Evolutionary conservation across 2,888 invertebrate species (phyloP), one percentile per base, ranked within the genome.

Genomic region (Thera britannica): DNA sequence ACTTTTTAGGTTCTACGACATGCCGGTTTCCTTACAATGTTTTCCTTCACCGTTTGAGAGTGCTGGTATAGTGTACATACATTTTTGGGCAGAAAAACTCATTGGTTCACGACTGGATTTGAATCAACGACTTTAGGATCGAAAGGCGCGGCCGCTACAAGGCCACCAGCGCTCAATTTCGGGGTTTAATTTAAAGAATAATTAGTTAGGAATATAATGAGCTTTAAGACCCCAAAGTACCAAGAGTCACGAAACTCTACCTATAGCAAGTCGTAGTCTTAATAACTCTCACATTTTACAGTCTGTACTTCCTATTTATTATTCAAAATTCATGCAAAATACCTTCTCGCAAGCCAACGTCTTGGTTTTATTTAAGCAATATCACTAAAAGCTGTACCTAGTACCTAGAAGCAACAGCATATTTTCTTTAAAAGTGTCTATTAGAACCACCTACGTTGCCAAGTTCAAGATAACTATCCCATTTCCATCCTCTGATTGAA

Each of bases 401-500:
- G 5, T 44, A 23, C 56, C 38, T 9, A 23, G 8, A 57, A 61
- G 57, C 66, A 52, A 49, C 35, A 48, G 23, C 55, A 51, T 71
- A 62, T 71, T 67, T 63, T 62, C 65, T 67, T 57, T 65, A 71
- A 67, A 71, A 65, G 52, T 54, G 63, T 66, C 70, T 58, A 67
- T 67, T 62, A 65, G 12, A 56, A 44, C 64, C 63, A 67, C 64
- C 67, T 70, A 61, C 65, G 65, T 65, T 67, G 67, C 58, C 70
- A 67, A 67, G 60, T 70, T 52, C 23, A 44, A 69, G 58, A 65
- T 69, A 69, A 65, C 69, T 69, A 70, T 64, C 63, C 57, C 23
- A 70, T 70, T 70, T 58, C 35, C 66, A 70, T 70, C 57, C 63
- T 58, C 66, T 70, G 70, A 70, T 70, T 70, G 66, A 66, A 70